Evolutionary conservation across 92 coral and sea anemone genomes (phyloP).

Genomic region (Palythoa grandiflora): DNA sequence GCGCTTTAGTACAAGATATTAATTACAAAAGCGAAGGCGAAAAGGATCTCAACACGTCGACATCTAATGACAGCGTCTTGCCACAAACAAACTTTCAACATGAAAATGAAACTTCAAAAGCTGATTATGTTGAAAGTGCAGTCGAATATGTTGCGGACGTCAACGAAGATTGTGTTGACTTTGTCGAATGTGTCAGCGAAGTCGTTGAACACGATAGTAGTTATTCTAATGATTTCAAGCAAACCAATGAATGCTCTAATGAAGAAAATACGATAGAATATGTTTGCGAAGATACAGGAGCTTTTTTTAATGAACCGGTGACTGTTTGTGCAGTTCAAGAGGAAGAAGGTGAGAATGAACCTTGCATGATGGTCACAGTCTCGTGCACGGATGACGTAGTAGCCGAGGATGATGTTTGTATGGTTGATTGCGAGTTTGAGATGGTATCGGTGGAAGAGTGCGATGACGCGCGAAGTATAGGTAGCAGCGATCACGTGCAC

Average conservation of each 20-base stretch:
- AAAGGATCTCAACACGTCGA: not conserved
- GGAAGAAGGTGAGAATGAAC: not conserved
- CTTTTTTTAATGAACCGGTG: not conserved
- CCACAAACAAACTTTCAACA: not conserved
- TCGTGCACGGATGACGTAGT: slow-evolving; percentile 53
- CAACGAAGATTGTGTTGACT: slow-evolving; percentile 22
- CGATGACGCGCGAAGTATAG: slow-evolving; percentile 72
- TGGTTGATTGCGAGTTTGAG: slow-evolving; percentile 71
- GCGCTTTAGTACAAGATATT: slow-evolving; percentile 32
- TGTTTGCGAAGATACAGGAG: not conserved
- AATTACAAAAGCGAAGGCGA: not conserved
- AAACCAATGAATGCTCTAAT: not conserved
- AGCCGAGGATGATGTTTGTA: slow-evolving; percentile 46
- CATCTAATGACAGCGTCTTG: not conserved
- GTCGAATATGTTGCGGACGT: slow-evolving; percentile 24
- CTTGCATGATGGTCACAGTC: slow-evolving; percentile 35
- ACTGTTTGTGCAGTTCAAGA: slow-evolving; percentile 29
- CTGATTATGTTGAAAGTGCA: not conserved
- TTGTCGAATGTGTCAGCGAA: slow-evolving; percentile 34
- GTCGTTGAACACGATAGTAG: not conserved
- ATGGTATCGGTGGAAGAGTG: slow-evolving; percentile 71
- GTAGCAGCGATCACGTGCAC: slow-evolving; percentile 70
- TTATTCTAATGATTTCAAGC: not conserved
- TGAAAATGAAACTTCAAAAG: not conserved
- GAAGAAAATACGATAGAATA: slow-evolving; percentile 11